A percentile compares a stretch with the other conserved stretches of the same genome.
Evolutionary conservation across 2,888 invertebrate genomes (phyloP).

Genomic region (Willowsia nigromaculata): DNA sequence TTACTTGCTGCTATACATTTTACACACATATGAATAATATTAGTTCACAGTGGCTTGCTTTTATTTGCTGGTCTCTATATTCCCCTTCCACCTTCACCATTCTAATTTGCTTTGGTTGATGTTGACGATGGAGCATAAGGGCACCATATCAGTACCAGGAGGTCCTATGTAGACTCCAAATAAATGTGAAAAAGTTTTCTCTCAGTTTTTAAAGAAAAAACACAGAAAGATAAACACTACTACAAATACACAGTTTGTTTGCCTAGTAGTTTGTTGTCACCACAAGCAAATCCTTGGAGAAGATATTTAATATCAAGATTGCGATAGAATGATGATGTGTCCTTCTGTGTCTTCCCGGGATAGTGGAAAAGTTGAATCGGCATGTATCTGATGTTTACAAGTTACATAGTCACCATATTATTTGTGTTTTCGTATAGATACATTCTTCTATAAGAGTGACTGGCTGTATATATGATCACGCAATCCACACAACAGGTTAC

Average conservation of each 20-base stretch:
- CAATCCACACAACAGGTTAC: background rate
- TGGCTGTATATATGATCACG: too few relatives aligned
- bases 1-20: background rate
- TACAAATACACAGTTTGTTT: background rate
- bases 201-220: background rate
- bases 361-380: background rate
- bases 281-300: background rate
- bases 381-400: background rate
- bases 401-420: too few relatives aligned
- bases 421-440: background rate
- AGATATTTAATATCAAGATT: background rate
- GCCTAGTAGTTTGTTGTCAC: constrained; percentile 6
- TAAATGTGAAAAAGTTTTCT: background rate
- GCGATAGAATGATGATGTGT: constrained; percentile 24
- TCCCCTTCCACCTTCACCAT: background rate
- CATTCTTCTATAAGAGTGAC: background rate
- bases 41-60: background rate
- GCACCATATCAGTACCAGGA: background rate
- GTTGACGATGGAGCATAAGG: background rate
- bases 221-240: background rate
- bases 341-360: background rate
- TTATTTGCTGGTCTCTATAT: background rate
- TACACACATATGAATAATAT: background rate
- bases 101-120: background rate
- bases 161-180: background rate